Percentiles rank a stretch among this genome's conserved stretches.
These are phyloP conservation scores for Trogon melanurus DNA, from an alignment of 2,113 vertebrate genomes.

Conservation along the genomic window DNA sequence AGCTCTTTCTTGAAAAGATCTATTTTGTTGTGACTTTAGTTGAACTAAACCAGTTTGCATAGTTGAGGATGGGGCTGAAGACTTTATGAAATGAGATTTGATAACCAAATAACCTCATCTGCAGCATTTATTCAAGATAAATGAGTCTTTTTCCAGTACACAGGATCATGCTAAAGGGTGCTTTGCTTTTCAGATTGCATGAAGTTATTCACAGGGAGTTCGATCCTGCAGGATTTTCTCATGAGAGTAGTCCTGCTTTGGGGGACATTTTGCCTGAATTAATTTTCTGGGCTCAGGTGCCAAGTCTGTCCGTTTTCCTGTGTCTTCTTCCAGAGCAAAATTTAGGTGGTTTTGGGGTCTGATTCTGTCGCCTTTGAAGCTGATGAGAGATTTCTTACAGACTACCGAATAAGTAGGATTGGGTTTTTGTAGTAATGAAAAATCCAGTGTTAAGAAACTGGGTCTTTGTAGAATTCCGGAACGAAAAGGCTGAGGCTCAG, in stretches of 20 bases:
- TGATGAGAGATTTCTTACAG: neutral
- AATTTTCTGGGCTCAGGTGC: neutral
- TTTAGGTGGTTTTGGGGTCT: neutral
- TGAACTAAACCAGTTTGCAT: neutral
- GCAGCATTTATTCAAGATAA: neutral
- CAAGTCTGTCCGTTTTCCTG: neutral
- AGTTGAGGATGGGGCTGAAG: neutral
- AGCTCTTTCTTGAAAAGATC: neutral
- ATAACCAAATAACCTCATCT: neutral
- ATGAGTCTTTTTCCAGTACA: neutral
- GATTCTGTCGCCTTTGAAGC: constrained; percentile 25
- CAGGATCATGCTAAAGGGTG: neutral
- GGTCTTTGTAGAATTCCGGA: neutral
- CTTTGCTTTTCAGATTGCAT: neutral
- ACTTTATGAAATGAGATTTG: constrained; percentile 22
- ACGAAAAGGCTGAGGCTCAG: neutral
- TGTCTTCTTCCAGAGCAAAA: neutral
- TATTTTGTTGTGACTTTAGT: neutral
- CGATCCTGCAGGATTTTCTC: neutral
- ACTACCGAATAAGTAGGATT: neutral
- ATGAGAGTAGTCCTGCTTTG: neutral
- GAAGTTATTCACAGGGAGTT: neutral
- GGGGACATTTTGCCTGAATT: neutral
- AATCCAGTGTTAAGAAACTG: neutral
- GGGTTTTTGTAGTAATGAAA: constrained; percentile 19